phyloP scores from a whole-genome alignment of 2,797 vertebrate genomes.

The Myotis planiceps region DNA sequence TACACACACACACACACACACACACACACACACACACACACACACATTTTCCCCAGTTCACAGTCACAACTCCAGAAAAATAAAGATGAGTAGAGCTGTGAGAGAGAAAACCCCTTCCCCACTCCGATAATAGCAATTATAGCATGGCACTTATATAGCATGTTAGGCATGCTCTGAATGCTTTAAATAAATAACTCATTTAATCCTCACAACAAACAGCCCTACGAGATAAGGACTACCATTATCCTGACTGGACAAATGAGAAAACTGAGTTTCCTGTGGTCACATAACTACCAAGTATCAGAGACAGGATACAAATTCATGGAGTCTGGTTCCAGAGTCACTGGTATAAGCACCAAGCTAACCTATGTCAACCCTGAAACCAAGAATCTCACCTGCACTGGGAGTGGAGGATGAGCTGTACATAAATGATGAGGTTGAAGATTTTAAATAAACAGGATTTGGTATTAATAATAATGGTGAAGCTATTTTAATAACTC shows the following conservation, averaged over 20 bases:
- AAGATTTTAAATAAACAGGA: slow-evolving; percentile 25
- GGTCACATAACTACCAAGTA: background rate
- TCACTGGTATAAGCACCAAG: background rate
- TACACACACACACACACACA: too few relatives aligned
- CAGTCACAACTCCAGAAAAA: background rate
- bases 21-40: too few relatives aligned
- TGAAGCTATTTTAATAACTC: background rate
- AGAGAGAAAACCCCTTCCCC: background rate
- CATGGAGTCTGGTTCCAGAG: background rate
- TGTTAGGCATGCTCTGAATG: background rate
- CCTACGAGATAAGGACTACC: background rate
- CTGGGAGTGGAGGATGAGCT: background rate
- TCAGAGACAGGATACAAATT: background rate
- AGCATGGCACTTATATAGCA: background rate
- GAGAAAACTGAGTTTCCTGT: background rate
- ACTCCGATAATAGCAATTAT: background rate
- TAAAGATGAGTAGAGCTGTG: background rate
- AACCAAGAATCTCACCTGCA: background rate
- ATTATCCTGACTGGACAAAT: background rate
- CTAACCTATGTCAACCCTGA: background rate
- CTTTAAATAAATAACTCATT: background rate
- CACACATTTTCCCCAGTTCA: background rate
- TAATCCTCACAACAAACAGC: background rate
- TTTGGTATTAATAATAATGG: background rate
- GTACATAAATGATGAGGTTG: background rate